Percentiles rank a stretch among this genome's conserved stretches.
Conservation (phyloP, 2,888 invertebrate genomes). For the Ormia ochracea region DNA sequence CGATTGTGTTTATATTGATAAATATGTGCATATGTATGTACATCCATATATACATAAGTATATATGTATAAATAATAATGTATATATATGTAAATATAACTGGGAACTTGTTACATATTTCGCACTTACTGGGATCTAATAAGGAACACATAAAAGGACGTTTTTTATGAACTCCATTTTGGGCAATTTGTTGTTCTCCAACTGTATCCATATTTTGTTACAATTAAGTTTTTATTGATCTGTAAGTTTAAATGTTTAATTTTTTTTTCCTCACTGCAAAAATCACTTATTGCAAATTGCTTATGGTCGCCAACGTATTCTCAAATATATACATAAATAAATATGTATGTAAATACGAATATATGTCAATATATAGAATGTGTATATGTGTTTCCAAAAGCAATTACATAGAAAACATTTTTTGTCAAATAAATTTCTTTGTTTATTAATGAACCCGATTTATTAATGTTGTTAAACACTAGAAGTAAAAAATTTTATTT, state of each 20-base stretch:
- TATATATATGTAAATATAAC: too few species aligned
- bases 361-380: too few species aligned
- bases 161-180: constrained; percentile 75
- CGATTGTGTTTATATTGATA: too few species aligned
- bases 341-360: too few species aligned
- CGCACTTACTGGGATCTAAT: constrained; percentile 76
- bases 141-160: constrained; percentile 75
- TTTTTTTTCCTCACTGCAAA: constrained; percentile 8
- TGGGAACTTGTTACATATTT: constrained; percentile 19
- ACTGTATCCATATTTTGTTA: constrained; percentile 67
- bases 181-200: constrained; percentile 69
- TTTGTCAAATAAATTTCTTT: constrained; percentile 6
- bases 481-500: constrained; percentile 7
- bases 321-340: too few species aligned
- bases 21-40: background rate
- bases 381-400: background rate
- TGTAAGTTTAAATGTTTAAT: constrained; percentile 13
- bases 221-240: constrained; percentile 2
- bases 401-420: background rate
- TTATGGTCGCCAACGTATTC: constrained; percentile 16
- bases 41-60: background rate
- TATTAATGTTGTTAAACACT: background rate
- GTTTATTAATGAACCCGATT: background rate
- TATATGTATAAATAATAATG: too few species aligned
- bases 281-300: constrained; percentile 12